Evolutionary conservation across 2,797 vertebrate species (phyloP).

Genomic region (Chrosomus eos): DNA sequence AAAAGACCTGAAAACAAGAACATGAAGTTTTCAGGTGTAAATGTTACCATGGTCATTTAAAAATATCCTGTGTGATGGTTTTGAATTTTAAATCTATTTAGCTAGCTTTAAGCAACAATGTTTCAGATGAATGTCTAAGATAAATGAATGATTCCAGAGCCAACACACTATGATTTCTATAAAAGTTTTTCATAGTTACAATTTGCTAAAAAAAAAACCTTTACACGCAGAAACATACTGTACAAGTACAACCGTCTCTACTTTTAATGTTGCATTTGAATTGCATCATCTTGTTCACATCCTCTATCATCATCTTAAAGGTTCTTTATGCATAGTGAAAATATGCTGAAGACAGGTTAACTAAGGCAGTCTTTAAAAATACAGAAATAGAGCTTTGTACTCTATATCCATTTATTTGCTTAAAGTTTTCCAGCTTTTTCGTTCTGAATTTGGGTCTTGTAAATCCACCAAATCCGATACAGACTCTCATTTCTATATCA

Average conservation of each 20-base stretch:
- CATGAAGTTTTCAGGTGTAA: background rate
- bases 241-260: background rate
- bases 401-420: background rate
- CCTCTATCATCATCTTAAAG: background rate
- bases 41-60: background rate
- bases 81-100: background rate
- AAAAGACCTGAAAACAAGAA: too few species aligned
- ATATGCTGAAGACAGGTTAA: constrained; percentile 21
- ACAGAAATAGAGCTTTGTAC: constrained; percentile 3
- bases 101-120: background rate
- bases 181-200: background rate
- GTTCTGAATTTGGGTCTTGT: background rate
- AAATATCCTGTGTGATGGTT: background rate
- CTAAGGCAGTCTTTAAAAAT: constrained; percentile 2
- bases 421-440: background rate
- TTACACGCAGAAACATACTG: background rate
- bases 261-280: constrained; percentile 20
- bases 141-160: background rate
- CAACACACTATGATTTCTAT: background rate
- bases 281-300: constrained; percentile 31
- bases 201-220: background rate
- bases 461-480: background rate
- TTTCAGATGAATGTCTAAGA: background rate
- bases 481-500: background rate
- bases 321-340: constrained; percentile 26